Percentiles rank a stretch among this genome's conserved stretches.
phyloP scores from a whole-genome alignment of 2,888 invertebrate species.

The Drosophila acutilabella region DNA sequence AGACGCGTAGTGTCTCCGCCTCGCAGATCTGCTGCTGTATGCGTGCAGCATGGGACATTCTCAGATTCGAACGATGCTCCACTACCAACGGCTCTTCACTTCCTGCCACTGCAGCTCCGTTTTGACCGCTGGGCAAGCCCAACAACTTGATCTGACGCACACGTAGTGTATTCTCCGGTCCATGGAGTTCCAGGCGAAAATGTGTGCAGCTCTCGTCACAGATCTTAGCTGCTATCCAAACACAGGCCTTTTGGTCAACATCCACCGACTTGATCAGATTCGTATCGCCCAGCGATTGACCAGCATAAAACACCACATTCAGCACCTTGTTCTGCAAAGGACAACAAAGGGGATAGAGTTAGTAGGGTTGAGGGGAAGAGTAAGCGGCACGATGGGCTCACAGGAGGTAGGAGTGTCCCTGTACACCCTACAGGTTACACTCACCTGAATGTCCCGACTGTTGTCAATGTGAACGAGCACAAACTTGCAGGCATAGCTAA shows the following conservation, averaged over 20 bases:
- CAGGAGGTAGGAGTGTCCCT: too few species aligned
- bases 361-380: too few species aligned
- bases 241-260: slow-evolving; percentile 92
- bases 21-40: slow-evolving; percentile 96
- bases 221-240: slow-evolving; percentile 96
- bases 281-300: slow-evolving; percentile 92
- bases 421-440: too few species aligned
- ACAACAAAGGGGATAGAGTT: too few species aligned
- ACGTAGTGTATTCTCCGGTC: slow-evolving; percentile 95
- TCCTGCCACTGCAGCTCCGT: background rate
- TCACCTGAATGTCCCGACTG: slow-evolving; percentile 94
- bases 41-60: slow-evolving; percentile 82
- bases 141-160: slow-evolving; percentile 92
- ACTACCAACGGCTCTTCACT: slow-evolving; percentile 17
- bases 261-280: slow-evolving; percentile 93
- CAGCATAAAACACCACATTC: slow-evolving; percentile 93
- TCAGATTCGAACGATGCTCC: slow-evolving; percentile 75
- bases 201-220: slow-evolving; percentile 87
- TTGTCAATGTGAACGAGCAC: slow-evolving; percentile 97
- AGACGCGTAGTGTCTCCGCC: slow-evolving; percentile 95
- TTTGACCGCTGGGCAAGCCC: slow-evolving; percentile 86
- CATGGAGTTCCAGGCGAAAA: slow-evolving; percentile 94
- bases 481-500: slow-evolving; percentile 85
- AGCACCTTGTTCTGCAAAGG: slow-evolving; percentile 93
- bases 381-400: too few species aligned